Evolutionary conservation across 2,797 vertebrate genomes (phyloP).

Genomic region (Aplochiton taeniatus): DNA sequence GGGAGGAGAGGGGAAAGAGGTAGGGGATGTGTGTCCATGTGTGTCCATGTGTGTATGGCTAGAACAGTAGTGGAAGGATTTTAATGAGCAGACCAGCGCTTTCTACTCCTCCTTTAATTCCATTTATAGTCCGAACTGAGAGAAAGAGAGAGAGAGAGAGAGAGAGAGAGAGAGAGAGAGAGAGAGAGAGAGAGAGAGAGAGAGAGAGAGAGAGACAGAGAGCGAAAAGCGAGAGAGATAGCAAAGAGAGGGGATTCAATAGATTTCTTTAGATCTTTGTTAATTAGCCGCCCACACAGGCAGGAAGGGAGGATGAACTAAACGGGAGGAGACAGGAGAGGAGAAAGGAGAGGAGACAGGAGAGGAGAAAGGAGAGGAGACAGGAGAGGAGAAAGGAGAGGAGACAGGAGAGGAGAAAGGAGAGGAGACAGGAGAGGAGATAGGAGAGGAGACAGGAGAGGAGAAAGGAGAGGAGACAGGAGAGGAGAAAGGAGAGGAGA

Average conservation of each 20-base stretch:
- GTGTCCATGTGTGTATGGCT: no score
- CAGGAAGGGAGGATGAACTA: neutral
- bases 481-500: no score
- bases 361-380: neutral
- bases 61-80: no score
- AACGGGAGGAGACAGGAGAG: neutral
- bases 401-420: neutral
- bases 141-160: neutral
- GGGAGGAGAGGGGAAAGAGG: no score
- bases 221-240: neutral
- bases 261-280: slow-evolving; percentile 1
- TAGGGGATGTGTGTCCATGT: no score
- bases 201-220: neutral
- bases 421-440: rapidly evolving
- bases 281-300: neutral
- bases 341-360: neutral
- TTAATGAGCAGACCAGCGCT: no score
- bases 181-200: neutral
- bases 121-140: neutral
- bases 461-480: no score
- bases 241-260: neutral
- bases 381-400: neutral
- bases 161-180: neutral
- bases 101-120: no score
- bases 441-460: no score